Evolutionary conservation across 2,797 vertebrate species (phyloP).

Genomic region (Coreius guichenoti): DNA sequence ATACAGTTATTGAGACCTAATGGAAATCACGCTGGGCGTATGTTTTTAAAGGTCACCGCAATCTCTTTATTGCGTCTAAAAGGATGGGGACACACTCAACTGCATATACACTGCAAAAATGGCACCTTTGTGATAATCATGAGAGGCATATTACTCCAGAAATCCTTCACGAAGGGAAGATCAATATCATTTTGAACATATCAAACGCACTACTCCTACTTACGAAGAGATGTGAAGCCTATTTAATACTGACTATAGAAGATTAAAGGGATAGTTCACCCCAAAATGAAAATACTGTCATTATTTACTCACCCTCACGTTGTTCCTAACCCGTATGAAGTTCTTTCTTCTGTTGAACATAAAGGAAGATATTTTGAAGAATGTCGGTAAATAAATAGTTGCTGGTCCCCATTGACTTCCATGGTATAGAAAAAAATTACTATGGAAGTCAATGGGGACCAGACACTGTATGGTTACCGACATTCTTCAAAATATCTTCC

Average conservation of each 20-base stretch:
- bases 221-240: background rate
- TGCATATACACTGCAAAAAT: background rate
- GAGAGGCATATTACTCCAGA: slow-evolving; percentile 38
- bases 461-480: background rate
- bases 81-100: background rate
- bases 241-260: background rate
- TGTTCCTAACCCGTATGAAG: background rate
- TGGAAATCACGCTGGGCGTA: slow-evolving; percentile 11
- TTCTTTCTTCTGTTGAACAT: background rate
- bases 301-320: background rate
- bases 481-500: background rate
- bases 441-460: background rate
- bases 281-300: background rate
- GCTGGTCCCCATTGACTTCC: background rate
- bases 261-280: background rate
- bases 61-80: background rate
- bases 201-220: background rate
- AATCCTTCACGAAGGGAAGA: slow-evolving; percentile 73
- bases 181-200: background rate
- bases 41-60: slow-evolving; percentile 19
- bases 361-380: background rate
- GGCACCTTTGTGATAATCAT: background rate
- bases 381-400: background rate
- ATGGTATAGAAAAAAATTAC: background rate
- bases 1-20: slow-evolving; percentile 23